Conservation (phyloP, 2,113 vertebrate species). For the Anguilla japonica region DNA sequence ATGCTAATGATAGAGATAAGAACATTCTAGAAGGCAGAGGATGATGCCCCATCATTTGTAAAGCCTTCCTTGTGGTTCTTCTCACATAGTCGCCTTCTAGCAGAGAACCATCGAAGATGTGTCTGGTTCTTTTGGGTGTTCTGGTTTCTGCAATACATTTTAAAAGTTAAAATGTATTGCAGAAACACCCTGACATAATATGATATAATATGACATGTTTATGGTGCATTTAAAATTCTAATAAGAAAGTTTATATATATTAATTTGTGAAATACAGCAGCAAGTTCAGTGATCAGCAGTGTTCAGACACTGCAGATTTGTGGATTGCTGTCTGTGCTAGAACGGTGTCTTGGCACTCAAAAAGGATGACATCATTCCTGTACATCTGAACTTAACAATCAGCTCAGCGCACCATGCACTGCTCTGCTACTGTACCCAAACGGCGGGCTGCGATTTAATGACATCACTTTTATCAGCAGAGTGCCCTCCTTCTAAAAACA, state of each 20-base stretch:
- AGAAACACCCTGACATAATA: background rate
- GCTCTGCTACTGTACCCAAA: constrained; percentile 15
- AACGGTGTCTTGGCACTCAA: constrained; percentile 6
- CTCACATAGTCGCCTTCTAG: background rate
- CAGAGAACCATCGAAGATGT: background rate
- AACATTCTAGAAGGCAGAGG: background rate
- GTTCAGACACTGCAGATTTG: constrained; percentile 1
- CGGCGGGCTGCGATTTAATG: background rate
- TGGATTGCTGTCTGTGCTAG: background rate
- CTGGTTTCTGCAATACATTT: background rate
- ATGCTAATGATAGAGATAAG: background rate
- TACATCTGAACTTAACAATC: constrained; percentile 37
- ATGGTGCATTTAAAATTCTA: background rate
- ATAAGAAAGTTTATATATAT: background rate
- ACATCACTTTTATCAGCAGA: constrained; percentile 1
- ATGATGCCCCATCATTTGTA: background rate
- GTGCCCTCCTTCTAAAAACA: background rate
- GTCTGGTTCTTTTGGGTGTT: background rate
- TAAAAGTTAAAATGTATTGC: background rate
- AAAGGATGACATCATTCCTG: constrained; percentile 42
- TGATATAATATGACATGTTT: background rate
- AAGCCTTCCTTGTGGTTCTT: background rate
- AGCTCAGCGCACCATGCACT: constrained; percentile 26
- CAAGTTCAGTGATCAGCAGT: background rate
- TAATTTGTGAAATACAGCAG: background rate